Base-by-base conservation (phyloP, 2,113 vertebrate species). In the Neogale vison region DNA sequence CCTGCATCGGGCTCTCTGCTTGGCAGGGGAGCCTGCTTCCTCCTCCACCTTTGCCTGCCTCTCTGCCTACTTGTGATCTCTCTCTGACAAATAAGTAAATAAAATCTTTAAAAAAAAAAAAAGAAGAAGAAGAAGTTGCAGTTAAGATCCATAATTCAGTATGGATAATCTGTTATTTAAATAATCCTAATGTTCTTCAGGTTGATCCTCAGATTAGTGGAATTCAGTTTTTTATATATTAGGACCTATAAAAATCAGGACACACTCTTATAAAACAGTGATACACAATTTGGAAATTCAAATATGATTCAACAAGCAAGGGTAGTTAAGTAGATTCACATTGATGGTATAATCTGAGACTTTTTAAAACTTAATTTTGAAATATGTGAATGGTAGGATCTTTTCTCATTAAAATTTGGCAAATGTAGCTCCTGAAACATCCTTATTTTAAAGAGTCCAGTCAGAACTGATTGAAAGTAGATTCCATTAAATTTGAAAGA, bases 141-240 rank as follows among this genome's bases (percentile, higher is more conserved):
- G 52, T 72, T 77, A 74, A 83, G 13, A 61, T 21, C 57, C 21
- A 59, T 17, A 61, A 31, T 42, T 83, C 69, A 45, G 34, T 42
- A 8, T 39, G 76, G 76, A 3, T 55, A 29, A 31, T 72, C 55
- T 94, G 55, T 34, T 34, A 5, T 81, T 36, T 92, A 11, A 83
- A 29, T 94, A n/a, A 55, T 92, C 52, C 61, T 47, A 39, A 47
- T 90, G 31, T 34, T 93, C 59, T 82, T 88, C 67, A 29, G 67
- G 15, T 52, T 90, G 71, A 50, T 93, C 34, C 59, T 90, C 15
- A 91, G 39, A 74, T 63, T 93, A 55, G 7, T 57, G 36, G 36
- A 80, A 76, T 83, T 82, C 24, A 31, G 88, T 95, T 69, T 89
- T 92, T 95, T 84, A 71, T 47, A n/a, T 88, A 20, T 50, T 79